Conservation (phyloP, 1,140 invertebrate genomes). For the Calycopis cecrops region DNA sequence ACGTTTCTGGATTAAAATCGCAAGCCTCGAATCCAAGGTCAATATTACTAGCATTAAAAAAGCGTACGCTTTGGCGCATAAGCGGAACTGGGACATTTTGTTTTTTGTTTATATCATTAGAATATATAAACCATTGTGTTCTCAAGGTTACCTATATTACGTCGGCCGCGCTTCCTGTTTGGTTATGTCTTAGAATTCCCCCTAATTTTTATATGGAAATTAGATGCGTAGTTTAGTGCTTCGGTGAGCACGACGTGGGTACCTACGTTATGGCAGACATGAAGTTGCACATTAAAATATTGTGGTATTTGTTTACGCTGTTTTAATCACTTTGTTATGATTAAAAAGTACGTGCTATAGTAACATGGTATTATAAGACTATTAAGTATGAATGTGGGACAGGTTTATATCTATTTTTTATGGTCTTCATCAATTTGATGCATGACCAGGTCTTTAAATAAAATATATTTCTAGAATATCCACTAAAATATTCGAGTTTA, state of each 20-base stretch:
- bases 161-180: constrained; percentile 49
- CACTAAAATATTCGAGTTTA: too few species aligned
- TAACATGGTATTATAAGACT: too few species aligned
- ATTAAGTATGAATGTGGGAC: too few species aligned
- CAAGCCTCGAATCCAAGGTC: constrained; percentile 5
- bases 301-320: not conserved
- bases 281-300: not conserved
- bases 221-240: constrained; percentile 10
- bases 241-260: not conserved
- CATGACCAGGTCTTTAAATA: too few species aligned
- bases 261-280: not conserved
- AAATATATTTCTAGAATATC: too few species aligned
- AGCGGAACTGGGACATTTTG: constrained; percentile 10
- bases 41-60: constrained; percentile 1
- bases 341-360: too few species aligned
- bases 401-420: too few species aligned
- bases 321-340: not conserved
- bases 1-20: constrained; percentile 9
- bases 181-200: constrained; percentile 8
- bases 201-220: constrained; percentile 11
- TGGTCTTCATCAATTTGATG: too few species aligned
- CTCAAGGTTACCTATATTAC: constrained; percentile 65
- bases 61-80: not conserved
- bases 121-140: constrained; percentile 53
- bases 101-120: constrained; percentile 59